phyloP scores from a whole-genome alignment of 1,140 invertebrate species.

The Calycopis cecrops region DNA sequence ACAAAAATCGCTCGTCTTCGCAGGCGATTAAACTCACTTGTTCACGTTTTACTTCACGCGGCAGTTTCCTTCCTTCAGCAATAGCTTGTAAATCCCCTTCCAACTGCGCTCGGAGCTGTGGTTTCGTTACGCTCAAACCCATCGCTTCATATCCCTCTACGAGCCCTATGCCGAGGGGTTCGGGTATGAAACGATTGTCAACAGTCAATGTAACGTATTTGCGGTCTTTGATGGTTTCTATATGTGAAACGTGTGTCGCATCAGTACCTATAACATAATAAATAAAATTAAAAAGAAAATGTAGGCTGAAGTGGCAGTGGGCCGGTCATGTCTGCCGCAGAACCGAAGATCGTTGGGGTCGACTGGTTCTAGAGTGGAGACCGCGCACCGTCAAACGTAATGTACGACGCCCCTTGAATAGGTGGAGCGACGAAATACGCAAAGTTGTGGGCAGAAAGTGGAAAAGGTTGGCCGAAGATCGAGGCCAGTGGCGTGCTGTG shows the following conservation, averaged over 20 bases:
- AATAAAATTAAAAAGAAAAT: too few species aligned
- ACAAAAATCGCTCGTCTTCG: too few species aligned
- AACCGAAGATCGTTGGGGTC: too few species aligned
- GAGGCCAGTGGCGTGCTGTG: too few species aligned
- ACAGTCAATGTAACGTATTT: conserved; percentile 88
- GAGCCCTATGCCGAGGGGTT: conserved; percentile 95
- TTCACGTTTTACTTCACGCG: conserved; percentile 83
- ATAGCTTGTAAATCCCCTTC: conserved; percentile 95
- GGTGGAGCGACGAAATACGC: too few species aligned
- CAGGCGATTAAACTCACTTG: conserved; percentile 74
- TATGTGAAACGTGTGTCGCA: conserved; percentile 99
- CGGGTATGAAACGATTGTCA: conserved; percentile 89
- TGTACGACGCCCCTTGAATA: too few species aligned
- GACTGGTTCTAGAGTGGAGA: too few species aligned
- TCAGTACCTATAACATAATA: conserved; percentile 81
- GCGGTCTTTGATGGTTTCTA: conserved; percentile 96
- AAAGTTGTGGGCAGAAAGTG: too few species aligned
- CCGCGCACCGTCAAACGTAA: too few species aligned
- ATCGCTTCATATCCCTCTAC: conserved; percentile 98
- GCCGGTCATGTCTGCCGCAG: too few species aligned
- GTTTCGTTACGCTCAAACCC: conserved; percentile 91
- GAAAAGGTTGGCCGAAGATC: too few species aligned
- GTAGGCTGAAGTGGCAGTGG: too few species aligned
- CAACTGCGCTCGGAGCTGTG: conserved; percentile 90
- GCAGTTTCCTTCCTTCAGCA: conserved; percentile 87